Base-by-base conservation (phyloP, 2,113 vertebrate genomes). In the Toxotes jaculatrix region DNA sequence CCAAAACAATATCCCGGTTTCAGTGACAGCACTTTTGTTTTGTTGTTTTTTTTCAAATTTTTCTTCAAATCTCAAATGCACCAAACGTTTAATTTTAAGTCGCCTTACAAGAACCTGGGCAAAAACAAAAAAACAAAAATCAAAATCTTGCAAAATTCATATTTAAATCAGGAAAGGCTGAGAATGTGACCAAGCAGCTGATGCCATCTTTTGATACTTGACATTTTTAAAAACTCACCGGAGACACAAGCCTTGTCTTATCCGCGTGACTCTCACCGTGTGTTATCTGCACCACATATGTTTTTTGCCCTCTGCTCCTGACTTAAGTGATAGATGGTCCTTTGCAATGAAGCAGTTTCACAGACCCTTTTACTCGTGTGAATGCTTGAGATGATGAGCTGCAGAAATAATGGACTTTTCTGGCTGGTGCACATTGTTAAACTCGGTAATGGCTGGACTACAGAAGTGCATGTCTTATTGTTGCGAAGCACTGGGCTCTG, bases 341-440 rank as follows among this genome's bases (percentile, higher is more conserved):
- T 67, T 79, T 51, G 79, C 90, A 70, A 59, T 47, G 69, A 77
- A 84, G 77, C 86, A 17, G 60, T 61, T 87, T 66, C 89, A 71
- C 88, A 61, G 84, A 82, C 76, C 87, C 82, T 87, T 87, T 89
- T 88, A 91, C 87, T 88, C 86, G 78, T 87, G 81, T 69, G 88
- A 83, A 84, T 89, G 88, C 89, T 90, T 64, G 68, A 89, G 88
- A 93, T 90, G 92, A 93, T 91, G 92, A 93, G 93, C 89, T 88
- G 86, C 83, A 84, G 87, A 78, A 92, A 90, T 92, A 91, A 94
- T 92, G 89, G 88, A 92, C 88, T 91, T 88, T 91, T 92, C 83
- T 87, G 82, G 77, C 89, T 74, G 89, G 77, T 90, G 88, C 88
- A 87, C 89, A 88, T 92, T 91, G 82, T 87, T 86, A 92, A 90